Percentiles rank a stretch among this genome's conserved stretches.
Evolutionary conservation across 2,797 vertebrate species (phyloP).

Genomic region (Danio aesculapii): DNA sequence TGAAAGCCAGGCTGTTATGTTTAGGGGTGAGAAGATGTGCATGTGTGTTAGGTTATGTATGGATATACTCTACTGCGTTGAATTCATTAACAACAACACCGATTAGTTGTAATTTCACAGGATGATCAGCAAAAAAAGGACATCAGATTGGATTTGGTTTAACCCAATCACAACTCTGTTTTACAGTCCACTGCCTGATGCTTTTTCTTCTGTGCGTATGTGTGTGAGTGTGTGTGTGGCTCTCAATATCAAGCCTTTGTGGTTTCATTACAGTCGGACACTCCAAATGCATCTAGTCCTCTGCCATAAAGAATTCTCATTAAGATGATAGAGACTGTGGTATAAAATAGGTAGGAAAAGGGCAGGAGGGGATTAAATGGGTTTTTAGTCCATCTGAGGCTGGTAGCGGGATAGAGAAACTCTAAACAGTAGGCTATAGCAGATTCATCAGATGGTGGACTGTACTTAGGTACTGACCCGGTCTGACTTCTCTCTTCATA

Average conservation of each 20-base stretch:
- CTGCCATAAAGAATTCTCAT: conserved; percentile 40
- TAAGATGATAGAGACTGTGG: conserved; percentile 18
- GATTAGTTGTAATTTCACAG: conserved; percentile 49
- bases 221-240: background rate
- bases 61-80: conserved; percentile 2
- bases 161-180: conserved; percentile 41
- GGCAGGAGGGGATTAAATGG: background rate
- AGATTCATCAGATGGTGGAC: conserved; percentile 6
- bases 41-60: conserved; percentile 17
- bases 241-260: conserved; percentile 41
- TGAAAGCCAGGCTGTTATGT: conserved; percentile 9
- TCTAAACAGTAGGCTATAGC: background rate
- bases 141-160: conserved; percentile 49
- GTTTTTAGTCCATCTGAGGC: background rate
- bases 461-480: conserved; percentile 17
- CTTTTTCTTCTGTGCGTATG: conserved; percentile 13
- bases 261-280: conserved; percentile 48
- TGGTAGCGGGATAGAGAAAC: conserved; percentile 1
- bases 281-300: conserved; percentile 24
- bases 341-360: conserved; percentile 17
- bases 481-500: conserved; percentile 4
- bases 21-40: conserved; percentile 28
- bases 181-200: conserved; percentile 30
- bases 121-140: conserved; percentile 20
- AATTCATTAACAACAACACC: conserved; percentile 43